A percentile compares a stretch with the other conserved stretches of the same genome.
phyloP scores from a whole-genome alignment of 2,888 invertebrate species.

The Drosophila austrosaltans region DNA sequence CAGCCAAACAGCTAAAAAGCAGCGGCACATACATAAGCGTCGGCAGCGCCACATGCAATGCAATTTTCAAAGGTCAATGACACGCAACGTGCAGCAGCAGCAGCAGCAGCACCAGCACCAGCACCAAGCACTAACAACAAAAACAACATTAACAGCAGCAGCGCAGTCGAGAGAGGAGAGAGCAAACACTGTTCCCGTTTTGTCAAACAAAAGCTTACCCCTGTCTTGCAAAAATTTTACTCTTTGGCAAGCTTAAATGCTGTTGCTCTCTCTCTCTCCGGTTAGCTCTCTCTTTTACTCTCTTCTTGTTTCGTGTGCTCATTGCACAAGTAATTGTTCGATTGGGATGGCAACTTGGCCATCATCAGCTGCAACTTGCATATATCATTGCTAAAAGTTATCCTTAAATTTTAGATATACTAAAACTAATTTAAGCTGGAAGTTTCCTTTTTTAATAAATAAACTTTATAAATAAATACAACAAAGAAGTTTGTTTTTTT shows the following conservation, averaged over 20 bases:
- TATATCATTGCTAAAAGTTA: too few species aligned
- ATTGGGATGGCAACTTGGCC: too few species aligned
- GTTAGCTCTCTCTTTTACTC: conserved; percentile 23
- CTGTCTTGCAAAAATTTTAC: conserved; percentile 6
- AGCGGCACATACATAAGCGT: conserved; percentile 54
- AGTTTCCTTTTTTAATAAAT: too few species aligned
- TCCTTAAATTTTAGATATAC: too few species aligned
- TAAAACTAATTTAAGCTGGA: too few species aligned
- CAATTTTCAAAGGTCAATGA: conserved; percentile 77
- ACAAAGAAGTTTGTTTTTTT: too few species aligned
- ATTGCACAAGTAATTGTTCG: background rate
- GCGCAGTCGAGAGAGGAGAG: conserved; percentile 42
- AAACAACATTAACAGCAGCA: conserved; percentile 38
- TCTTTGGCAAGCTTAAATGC: conserved; percentile 20
- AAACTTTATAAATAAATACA: too few species aligned
- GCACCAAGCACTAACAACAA: conserved; percentile 16
- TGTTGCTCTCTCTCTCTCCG: conserved; percentile 38
- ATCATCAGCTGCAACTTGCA: background rate
- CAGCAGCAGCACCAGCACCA: conserved; percentile 20
- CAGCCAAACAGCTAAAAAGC: conserved; percentile 58
- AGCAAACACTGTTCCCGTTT: conserved; percentile 26
- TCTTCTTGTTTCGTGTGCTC: conserved; percentile 8
- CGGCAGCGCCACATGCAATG: conserved; percentile 69
- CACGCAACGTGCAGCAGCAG: conserved; percentile 62
- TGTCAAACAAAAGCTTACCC: conserved; percentile 11